Conservation (phyloP, 2,797 vertebrate genomes). For the Ambastaia sidthimunki region DNA sequence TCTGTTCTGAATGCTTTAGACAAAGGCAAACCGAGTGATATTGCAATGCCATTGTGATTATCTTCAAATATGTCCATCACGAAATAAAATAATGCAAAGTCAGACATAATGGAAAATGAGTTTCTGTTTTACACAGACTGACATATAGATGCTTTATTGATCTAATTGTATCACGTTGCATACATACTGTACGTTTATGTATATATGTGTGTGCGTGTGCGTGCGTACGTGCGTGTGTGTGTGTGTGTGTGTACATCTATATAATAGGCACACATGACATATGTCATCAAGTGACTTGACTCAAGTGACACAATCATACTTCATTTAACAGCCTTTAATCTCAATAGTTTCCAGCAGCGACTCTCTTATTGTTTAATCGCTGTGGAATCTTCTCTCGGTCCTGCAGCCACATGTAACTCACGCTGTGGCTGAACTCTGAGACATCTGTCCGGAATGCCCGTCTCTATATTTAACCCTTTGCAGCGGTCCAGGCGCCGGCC, state of each 20-base stretch:
- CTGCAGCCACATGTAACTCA: slow-evolving; percentile 1
- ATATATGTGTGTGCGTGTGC: too few relatives aligned
- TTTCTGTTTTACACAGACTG: too few relatives aligned
- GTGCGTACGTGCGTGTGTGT: not conserved
- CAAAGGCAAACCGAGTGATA: too few relatives aligned
- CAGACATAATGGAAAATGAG: not conserved
- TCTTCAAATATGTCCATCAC: too few relatives aligned
- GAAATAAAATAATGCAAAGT: not conserved
- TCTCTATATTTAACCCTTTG: slow-evolving; percentile 61
- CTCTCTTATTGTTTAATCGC: slow-evolving; percentile 38
- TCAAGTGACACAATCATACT: slow-evolving; percentile 14
- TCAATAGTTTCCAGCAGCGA: slow-evolving; percentile 11
- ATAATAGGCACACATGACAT: not conserved
- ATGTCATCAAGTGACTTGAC: not conserved
- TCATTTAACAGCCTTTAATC: slow-evolving; percentile 20
- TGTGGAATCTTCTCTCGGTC: slow-evolving; percentile 1
- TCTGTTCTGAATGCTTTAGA: too few relatives aligned
- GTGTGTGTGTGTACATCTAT: not conserved
- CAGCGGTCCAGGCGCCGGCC: slow-evolving; percentile 50
- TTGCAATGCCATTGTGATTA: too few relatives aligned
- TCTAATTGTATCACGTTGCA: too few relatives aligned
- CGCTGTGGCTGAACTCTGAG: slow-evolving; percentile 34
- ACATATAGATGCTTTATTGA: too few relatives aligned
- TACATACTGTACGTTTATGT: too few relatives aligned
- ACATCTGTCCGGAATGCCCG: slow-evolving; percentile 46